Evolutionary conservation across 2,113 vertebrate species (phyloP), one percentile per base, ranked within the genome.

Genomic region (Spermophilus dauricus): DNA sequence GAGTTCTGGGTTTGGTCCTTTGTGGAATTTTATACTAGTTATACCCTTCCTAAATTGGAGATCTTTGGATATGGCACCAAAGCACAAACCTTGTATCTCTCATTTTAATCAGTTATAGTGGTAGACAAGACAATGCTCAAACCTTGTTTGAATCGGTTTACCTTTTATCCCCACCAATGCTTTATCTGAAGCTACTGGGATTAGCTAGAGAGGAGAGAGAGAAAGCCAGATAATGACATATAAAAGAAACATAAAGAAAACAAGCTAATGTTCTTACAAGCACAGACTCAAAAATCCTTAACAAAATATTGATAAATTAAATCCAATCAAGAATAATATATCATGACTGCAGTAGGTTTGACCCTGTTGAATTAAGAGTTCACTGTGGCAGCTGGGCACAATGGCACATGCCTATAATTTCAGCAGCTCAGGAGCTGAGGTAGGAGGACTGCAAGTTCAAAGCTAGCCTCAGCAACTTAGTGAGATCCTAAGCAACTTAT

Each of bases 161-260:
- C 9, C 45, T 73, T 91, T 96, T 18, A 17, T 14, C 56, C 34
- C 37, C 28, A 90, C 32, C 45, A 95, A 8, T 69, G 86, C 30
- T 97, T 87, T 87, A 45, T 61, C 39, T 87, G 86, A 80, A 89
- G n/a, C 67, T 76, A 53, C 4, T 81, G 8, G 9, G 76, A 96
- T 75, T 76, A 12, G 3, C 42, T 58, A 89, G 73, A 67, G 42
- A 67, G 30, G 34, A 45, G 13, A 34, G 20, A 37, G 20, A 37
- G 13, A 90, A 37, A 39, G 32, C 34, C 48, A 89, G 72, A 88
- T 39, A 92, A 70, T 86, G 39, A 75, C 24, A 51, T 75, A 20
- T 5, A 70, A 81, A 61, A 61, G 8, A 61, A 61, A 26, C 45
- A 45, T 45, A 45, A 61, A 61, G 8, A 61, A 61, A 30, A 78